Base-by-base conservation (phyloP, 30 jellyfish, hydroid and myxozoan species). In the Catostylus mosaicus region DNA sequence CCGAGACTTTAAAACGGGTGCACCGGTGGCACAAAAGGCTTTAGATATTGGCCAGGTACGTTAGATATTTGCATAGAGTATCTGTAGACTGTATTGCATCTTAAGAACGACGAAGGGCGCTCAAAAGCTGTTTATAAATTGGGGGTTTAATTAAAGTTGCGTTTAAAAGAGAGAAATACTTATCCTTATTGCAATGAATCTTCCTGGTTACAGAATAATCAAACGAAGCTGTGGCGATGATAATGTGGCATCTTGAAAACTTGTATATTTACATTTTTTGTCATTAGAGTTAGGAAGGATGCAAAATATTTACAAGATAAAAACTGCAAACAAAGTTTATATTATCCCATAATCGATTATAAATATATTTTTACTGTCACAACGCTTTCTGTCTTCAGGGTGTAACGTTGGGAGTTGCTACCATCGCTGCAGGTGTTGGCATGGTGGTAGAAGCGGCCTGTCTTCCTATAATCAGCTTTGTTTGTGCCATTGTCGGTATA, bases 31-130 rank as follows among this genome's bases (percentile, higher is more conserved):
- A 0, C 91, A 81, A 57, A 81, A 81, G 72, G 84, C 84, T 1
- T 68, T 81, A 70, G 91, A 81, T 38, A 81, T 81, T 1, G 67
- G 91, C 52, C 91, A 81, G 91, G 91, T 81, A 81, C n/a, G 37
- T 4, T 23, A 2, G 3, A 22, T 14, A 48, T 47, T 6, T 2
- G 9, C 32, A 9, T 65, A n/a, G n/a, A n/a, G n/a, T n/a, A n/a
- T n/a, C n/a, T n/a, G n/a, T n/a, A n/a, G n/a, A n/a, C n/a, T n/a
- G n/a, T n/a, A n/a, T n/a, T n/a, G n/a, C n/a, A n/a, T n/a, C n/a
- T n/a, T n/a, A n/a, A n/a, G n/a, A n/a, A n/a, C n/a, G n/a, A n/a
- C n/a, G n/a, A n/a, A n/a, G n/a, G 38, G 1, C 71, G n/a, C 65
- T 14, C 37, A 61, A 14, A 8, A 12, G 7, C 16, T 56, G 70